These are phyloP conservation scores for Chelidonichthys spinosus DNA, from an alignment of 2,797 vertebrate species.

Conservation along the genomic window DNA sequence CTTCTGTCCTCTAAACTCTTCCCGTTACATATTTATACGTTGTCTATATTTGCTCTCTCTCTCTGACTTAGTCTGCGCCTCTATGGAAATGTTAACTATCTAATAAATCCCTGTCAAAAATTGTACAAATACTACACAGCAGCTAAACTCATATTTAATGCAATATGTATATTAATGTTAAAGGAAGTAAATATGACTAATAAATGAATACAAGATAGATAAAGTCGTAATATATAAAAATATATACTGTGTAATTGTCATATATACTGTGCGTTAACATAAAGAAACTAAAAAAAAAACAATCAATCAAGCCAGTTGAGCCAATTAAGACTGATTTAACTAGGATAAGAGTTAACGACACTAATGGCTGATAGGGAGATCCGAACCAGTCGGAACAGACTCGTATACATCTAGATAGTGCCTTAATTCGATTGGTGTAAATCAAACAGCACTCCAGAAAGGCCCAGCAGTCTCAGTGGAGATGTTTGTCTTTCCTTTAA, in stretches of 20 bases:
- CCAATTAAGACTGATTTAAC: slow-evolving; percentile 43
- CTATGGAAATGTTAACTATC: background rate
- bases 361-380: slow-evolving; percentile 57
- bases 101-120: background rate
- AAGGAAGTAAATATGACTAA: background rate
- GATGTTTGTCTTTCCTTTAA: slow-evolving; percentile 81
- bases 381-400: slow-evolving; percentile 60
- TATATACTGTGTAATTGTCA: background rate
- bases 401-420: slow-evolving; percentile 71
- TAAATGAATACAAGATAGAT: background rate
- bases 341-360: slow-evolving; percentile 39
- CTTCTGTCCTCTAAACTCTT: slow-evolving; percentile 30
- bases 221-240: background rate
- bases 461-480: slow-evolving; percentile 72
- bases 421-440: slow-evolving; percentile 77
- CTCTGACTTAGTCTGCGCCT: slow-evolving; percentile 36
- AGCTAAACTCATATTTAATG: background rate
- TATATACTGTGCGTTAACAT: background rate
- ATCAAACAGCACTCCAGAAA: slow-evolving; percentile 76
- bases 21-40: slow-evolving; percentile 55
- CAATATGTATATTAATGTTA: background rate
- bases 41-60: slow-evolving; percentile 39
- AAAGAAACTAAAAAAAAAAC: slow-evolving; percentile 11
- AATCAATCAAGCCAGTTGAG: slow-evolving; percentile 33
- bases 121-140: background rate